phyloP scores from a whole-genome alignment of 1,140 invertebrate species.

The Penaeus japonicus region DNA sequence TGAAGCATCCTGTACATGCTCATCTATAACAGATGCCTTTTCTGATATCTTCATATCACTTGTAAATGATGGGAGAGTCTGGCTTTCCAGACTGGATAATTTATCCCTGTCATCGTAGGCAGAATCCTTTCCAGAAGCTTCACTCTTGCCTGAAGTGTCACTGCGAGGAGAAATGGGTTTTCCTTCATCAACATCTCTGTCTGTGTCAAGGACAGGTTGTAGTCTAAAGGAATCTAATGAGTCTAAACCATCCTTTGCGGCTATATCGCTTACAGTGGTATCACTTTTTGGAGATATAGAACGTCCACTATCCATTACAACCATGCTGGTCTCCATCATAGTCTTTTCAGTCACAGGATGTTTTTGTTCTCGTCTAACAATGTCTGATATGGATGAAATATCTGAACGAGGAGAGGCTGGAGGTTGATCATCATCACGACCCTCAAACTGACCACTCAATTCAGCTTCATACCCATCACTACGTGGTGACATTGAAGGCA shows the following conservation, averaged over 20 bases:
- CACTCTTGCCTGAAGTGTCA: slow-evolving; percentile 44
- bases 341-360: slow-evolving; percentile 19
- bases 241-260: slow-evolving; percentile 51
- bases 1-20: slow-evolving; percentile 2
- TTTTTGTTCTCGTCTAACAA: slow-evolving; percentile 41
- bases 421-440: slow-evolving; percentile 35
- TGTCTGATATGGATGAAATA: slow-evolving; percentile 46
- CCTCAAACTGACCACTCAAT: slow-evolving; percentile 39
- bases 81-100: slow-evolving; percentile 54
- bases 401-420: slow-evolving; percentile 40
- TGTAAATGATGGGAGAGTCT: slow-evolving; percentile 35
- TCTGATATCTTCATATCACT: slow-evolving; percentile 33
- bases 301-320: slow-evolving; percentile 51
- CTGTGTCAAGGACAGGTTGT: slow-evolving; percentile 42
- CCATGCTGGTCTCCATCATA: neutral
- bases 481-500: slow-evolving; percentile 44
- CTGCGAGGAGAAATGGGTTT: slow-evolving; percentile 50
- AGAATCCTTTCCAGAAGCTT: slow-evolving; percentile 55
- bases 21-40: neutral
- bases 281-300: slow-evolving; percentile 54
- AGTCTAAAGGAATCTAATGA: slow-evolving; percentile 51
- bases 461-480: slow-evolving; percentile 51
- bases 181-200: slow-evolving; percentile 53
- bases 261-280: slow-evolving; percentile 50
- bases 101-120: slow-evolving; percentile 59